phyloP scores from a whole-genome alignment of 2,113 vertebrate species.

The Cyanoderma ruficeps region DNA sequence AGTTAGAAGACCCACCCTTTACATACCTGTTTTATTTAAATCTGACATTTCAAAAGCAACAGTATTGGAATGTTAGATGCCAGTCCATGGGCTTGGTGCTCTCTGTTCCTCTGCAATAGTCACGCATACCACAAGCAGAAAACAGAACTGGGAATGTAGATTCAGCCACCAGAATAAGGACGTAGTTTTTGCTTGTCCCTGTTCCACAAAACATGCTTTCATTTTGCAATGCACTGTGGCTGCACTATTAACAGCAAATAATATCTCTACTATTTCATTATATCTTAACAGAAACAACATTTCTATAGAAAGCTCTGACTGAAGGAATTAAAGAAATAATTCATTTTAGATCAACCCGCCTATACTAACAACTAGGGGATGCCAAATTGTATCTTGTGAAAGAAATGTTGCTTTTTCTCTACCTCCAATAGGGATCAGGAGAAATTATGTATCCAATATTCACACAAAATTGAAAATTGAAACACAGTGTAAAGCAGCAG shows the following conservation, averaged over 20 bases:
- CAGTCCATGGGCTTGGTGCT: background rate
- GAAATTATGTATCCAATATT: background rate
- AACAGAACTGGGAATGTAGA: conserved; percentile 60
- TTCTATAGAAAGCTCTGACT: conserved; percentile 39
- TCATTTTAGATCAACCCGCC: background rate
- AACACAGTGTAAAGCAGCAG: background rate
- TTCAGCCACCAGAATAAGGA: conserved; percentile 63
- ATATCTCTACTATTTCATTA: conserved; percentile 52
- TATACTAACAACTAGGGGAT: background rate
- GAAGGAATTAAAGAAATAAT: conserved; percentile 25
- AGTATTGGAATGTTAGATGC: background rate
- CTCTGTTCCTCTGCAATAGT: background rate
- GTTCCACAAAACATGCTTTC: conserved; percentile 65
- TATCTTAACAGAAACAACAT: conserved; percentile 49
- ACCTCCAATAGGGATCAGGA: background rate
- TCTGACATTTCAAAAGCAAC: conserved; percentile 26
- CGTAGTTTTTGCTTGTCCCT: conserved; percentile 45
- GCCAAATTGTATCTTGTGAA: background rate
- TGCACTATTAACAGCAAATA: conserved; percentile 56
- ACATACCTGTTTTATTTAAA: conserved; percentile 39
- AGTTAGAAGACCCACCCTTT: background rate
- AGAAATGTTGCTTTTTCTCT: background rate
- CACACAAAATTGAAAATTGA: background rate
- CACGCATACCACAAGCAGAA: conserved; percentile 14
- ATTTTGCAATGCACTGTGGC: conserved; percentile 48